Evolutionary conservation across 2,113 vertebrate genomes (phyloP), one percentile per base, ranked within the genome.

Genomic region (Perognathus longimembris): DNA sequence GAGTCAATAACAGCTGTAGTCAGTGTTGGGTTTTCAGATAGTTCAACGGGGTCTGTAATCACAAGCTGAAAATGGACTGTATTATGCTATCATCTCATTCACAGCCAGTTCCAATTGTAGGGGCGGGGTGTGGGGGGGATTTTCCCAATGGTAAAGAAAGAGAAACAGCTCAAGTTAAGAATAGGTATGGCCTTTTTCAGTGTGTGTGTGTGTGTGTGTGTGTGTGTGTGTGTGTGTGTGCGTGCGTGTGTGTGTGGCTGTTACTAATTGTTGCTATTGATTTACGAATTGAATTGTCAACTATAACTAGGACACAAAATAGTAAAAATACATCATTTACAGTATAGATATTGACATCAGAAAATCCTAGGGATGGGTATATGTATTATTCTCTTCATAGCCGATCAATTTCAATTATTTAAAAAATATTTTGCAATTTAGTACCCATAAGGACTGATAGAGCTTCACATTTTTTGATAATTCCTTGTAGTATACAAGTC

Each of bases 401-500:
- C 7, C n/a, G 36, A 74, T 9, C 1, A 26, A 34, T 10, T 74
- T 70, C 50, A 10, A 9, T 78, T 93, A 30, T 42, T 76, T 66
- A 57, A 66, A 57, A 57, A 32, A 34, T 34, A 80, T 67, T 90
- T 82, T 93, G 22, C 91, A 85, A 85, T 61, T 50, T 89, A 45
- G 63, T 40, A 71, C 26, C 21, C 20, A 59, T 21, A 78, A 74
- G 24, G 57, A 83, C 81, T 88, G 78, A 77, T 57, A 85, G 78
- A 69, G 45, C 63, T 82, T 54, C 34, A 67, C 14, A 67, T 63
- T 10, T 26, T 88, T 92, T 21, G 69, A 38, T 70, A n/a, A 91
- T 54, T 96, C 59, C 87, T 8, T 91, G 1, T 36, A 79, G 66
- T 86, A n/a, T 61, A 45, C 20, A 69, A 24, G 70, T 67, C 0